A percentile compares a stretch with the other conserved stretches of the same genome.
Conservation (phyloP, 2,113 vertebrate genomes). For the Cathartes aura region DNA sequence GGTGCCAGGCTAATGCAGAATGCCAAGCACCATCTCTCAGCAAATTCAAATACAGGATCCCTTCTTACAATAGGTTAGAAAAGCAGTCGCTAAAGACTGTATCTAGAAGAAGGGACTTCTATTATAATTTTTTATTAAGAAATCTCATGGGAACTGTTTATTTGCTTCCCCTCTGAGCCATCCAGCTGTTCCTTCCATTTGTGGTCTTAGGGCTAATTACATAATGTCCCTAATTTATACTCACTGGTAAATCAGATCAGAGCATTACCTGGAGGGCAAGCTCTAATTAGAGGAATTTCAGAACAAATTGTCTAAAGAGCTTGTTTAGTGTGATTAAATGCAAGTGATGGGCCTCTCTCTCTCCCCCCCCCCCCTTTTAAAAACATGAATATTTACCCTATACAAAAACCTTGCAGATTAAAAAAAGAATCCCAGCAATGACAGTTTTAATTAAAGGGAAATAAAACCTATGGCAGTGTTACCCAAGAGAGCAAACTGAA, state of each 20-base stretch:
- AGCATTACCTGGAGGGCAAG: conserved; percentile 81
- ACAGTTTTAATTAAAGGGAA: conserved; percentile 62
- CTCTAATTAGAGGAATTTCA: conserved; percentile 82
- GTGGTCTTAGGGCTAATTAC: conserved; percentile 80
- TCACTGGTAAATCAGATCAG: conserved; percentile 81
- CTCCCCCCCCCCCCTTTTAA: neutral
- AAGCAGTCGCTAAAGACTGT: neutral
- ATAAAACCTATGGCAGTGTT: conserved; percentile 24
- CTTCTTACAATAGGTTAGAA: neutral
- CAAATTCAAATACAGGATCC: neutral
- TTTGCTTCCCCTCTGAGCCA: conserved; percentile 64
- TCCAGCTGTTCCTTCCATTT: conserved; percentile 79
- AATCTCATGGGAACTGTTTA: conserved; percentile 71
- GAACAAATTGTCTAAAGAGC: conserved; percentile 82
- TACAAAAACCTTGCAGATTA: conserved; percentile 36
- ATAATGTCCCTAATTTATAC: conserved; percentile 85
- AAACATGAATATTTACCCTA: conserved; percentile 67
- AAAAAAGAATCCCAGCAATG: conserved; percentile 26
- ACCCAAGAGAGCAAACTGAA: conserved; percentile 12
- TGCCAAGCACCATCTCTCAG: neutral
- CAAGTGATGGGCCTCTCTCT: conserved; percentile 30
- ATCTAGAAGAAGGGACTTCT: neutral
- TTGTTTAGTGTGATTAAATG: conserved; percentile 80
- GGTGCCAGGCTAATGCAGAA: neutral
- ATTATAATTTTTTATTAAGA: conserved; percentile 52